phyloP scores from a whole-genome alignment of 2,888 invertebrate genomes.

The Timandra comae region DNA sequence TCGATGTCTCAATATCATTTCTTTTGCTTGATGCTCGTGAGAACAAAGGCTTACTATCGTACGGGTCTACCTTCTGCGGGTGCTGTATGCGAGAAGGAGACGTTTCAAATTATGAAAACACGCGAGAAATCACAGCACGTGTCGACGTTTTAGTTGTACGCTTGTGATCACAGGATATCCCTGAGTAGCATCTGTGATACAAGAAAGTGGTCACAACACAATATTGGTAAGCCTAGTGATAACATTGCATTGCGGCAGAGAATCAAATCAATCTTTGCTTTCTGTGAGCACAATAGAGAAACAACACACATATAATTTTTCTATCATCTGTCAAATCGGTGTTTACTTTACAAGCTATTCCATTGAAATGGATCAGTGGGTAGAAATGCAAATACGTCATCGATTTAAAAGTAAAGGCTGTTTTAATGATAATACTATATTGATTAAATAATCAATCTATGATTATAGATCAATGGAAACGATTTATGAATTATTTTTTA shows the following conservation, averaged over 20 bases:
- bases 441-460: too few relatives aligned
- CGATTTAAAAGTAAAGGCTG: too few relatives aligned
- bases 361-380: too few relatives aligned
- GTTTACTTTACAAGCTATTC: too few relatives aligned
- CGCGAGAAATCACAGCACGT: slow-evolving; percentile 66
- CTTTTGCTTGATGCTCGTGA: slow-evolving; percentile 76
- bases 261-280: slow-evolving; percentile 55
- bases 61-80: slow-evolving; percentile 85
- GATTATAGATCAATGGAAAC: too few relatives aligned
- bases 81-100: slow-evolving; percentile 91
- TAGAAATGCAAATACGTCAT: too few relatives aligned
- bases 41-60: slow-evolving; percentile 75
- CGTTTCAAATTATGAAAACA: slow-evolving; percentile 75
- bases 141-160: slow-evolving; percentile 60
- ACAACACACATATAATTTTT: slow-evolving; percentile 28
- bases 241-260: slow-evolving; percentile 59
- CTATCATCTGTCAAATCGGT: slow-evolving; percentile 1
- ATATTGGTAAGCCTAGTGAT: slow-evolving; percentile 68
- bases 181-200: slow-evolving; percentile 72
- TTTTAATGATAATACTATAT: too few relatives aligned
- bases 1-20: slow-evolving; percentile 70
- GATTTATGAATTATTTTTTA: too few relatives aligned
- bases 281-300: slow-evolving; percentile 40
- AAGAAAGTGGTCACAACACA: slow-evolving; percentile 71
- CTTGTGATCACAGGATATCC: slow-evolving; percentile 66